Evolutionary conservation across 2,113 vertebrate genomes (phyloP).

Genomic region (Pavo muticus): DNA sequence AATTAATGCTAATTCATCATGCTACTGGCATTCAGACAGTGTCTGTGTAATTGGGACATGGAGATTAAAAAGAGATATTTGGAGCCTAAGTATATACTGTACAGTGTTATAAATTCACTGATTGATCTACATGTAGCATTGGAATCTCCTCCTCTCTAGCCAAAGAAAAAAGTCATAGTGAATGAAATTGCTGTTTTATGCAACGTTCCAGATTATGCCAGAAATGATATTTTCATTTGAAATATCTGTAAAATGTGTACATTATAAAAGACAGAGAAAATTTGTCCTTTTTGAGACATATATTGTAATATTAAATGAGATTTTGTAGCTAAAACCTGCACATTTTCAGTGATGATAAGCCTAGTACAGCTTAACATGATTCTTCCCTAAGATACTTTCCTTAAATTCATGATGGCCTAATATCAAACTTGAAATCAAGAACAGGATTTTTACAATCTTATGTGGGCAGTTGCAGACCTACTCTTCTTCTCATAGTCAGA

Average conservation of each 20-base stretch:
- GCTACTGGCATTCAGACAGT: constrained; percentile 61
- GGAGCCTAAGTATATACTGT: background rate
- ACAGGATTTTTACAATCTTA: background rate
- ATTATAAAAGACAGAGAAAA: background rate
- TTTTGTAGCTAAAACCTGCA: background rate
- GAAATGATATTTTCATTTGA: background rate
- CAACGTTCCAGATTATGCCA: background rate
- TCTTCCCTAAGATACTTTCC: background rate
- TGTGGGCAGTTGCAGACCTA: background rate
- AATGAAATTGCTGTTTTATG: background rate
- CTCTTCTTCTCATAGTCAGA: background rate
- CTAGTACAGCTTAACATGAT: background rate
- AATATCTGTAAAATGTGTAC: background rate
- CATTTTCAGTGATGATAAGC: background rate
- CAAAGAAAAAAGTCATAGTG: background rate
- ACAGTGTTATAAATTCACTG: background rate
- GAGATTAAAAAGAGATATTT: constrained; percentile 43
- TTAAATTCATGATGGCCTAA: background rate
- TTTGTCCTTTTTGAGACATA: background rate
- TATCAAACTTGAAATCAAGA: background rate
- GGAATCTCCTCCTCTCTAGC: background rate
- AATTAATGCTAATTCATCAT: constrained; percentile 71
- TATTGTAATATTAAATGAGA: background rate
- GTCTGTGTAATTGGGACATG: constrained; percentile 42
- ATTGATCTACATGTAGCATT: background rate